Evolutionary conservation across 2,888 invertebrate species (phyloP).

Genomic region (Drosophila paramelanica): DNA sequence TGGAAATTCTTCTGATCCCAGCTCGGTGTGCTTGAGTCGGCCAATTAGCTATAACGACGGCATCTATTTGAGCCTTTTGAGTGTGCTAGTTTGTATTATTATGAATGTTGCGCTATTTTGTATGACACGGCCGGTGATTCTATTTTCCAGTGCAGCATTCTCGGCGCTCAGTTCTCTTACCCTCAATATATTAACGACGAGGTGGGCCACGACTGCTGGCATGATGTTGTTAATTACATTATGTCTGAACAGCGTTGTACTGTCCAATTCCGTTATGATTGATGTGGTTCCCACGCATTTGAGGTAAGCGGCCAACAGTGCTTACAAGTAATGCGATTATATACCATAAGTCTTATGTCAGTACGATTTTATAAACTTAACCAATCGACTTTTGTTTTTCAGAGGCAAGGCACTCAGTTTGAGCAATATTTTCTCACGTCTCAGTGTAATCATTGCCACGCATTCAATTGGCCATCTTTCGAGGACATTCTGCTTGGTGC

Average conservation of each 20-base stretch:
- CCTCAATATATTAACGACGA: conserved; percentile 21
- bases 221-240: conserved; percentile 23
- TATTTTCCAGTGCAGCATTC: neutral
- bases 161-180: conserved; percentile 1
- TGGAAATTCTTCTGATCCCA: neutral
- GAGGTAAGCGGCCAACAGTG: conserved; percentile 36
- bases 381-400: neutral
- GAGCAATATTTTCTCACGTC: conserved; percentile 16
- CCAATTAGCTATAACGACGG: conserved; percentile 3
- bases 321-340: neutral
- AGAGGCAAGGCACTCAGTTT: conserved; percentile 42
- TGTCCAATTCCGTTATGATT: conserved; percentile 15
- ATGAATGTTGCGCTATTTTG: conserved; percentile 9
- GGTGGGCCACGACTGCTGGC: neutral
- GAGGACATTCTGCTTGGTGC: conserved; percentile 8
- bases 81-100: neutral
- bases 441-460: conserved; percentile 15
- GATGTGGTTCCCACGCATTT: conserved; percentile 55
- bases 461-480: conserved; percentile 30
- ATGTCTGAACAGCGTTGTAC: conserved; percentile 3
- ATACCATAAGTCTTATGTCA: no score
- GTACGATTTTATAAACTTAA: neutral
- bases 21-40: neutral
- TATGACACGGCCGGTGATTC: conserved; percentile 7
- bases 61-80: conserved; percentile 11